These are phyloP conservation scores for Pseudochromis fuscus DNA, from an alignment of 2,797 vertebrate genomes.

Conservation along the genomic window DNA sequence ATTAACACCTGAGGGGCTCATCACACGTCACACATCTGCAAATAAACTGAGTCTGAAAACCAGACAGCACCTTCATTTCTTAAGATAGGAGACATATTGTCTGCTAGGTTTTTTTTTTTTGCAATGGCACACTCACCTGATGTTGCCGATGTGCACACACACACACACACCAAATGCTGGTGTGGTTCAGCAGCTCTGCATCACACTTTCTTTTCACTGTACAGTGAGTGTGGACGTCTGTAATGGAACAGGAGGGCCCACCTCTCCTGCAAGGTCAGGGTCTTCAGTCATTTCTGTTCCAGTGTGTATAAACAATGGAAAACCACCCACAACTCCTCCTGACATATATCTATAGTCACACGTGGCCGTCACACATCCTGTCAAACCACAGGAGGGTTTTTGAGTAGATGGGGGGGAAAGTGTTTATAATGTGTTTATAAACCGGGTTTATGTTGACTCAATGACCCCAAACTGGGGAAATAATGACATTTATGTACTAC, in stretches of 20 bases:
- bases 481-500: neutral
- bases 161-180: neutral
- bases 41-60: no score
- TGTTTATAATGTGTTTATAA: neutral
- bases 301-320: constrained; percentile 26
- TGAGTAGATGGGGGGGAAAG: neutral
- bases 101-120: neutral
- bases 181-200: no score
- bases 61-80: neutral
- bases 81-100: neutral
- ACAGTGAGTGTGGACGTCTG: neutral
- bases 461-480: neutral
- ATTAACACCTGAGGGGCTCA: no score
- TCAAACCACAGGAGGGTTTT: constrained; percentile 41
- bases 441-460: constrained; percentile 16
- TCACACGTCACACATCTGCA: no score
- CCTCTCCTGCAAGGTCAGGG: constrained; percentile 1
- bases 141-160: no score
- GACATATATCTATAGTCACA: constrained; percentile 39
- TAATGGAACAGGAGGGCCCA: constrained; percentile 1
- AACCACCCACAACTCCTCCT: constrained; percentile 56
- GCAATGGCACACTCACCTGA: neutral
- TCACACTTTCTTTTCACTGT: neutral
- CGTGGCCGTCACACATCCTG: constrained; percentile 1
- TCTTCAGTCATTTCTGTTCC: constrained; percentile 11